Evolutionary conservation across 2,113 vertebrate species (phyloP).

Genomic region (Grammomys surdaster): DNA sequence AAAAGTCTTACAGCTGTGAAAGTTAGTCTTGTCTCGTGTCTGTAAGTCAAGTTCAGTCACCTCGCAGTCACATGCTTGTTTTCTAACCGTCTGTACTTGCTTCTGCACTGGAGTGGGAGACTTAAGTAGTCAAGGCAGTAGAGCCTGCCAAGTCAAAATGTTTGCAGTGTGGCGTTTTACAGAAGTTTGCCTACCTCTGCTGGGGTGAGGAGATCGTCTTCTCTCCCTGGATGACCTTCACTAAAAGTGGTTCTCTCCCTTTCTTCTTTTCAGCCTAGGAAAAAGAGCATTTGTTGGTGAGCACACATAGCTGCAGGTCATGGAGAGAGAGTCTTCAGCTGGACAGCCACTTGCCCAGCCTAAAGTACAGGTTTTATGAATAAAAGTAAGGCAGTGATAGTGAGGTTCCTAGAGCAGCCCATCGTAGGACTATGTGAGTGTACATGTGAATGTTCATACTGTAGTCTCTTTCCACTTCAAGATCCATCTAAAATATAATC

Average conservation of each 20-base stretch:
- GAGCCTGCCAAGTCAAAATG: not conserved
- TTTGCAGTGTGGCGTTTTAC: not conserved
- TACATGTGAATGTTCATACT: not conserved
- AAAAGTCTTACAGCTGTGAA: slow-evolving; percentile 1
- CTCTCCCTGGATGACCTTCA: not conserved
- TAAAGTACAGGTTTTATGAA: not conserved
- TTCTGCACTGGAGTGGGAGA: not conserved
- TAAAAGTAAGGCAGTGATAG: not conserved
- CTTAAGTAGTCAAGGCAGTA: not conserved
- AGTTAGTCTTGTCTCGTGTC: not conserved
- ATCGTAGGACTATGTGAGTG: not conserved
- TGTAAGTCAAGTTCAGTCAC: slow-evolving; percentile 47
- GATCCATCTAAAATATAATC: not conserved
- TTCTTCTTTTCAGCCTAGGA: not conserved
- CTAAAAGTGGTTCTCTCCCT: not conserved
- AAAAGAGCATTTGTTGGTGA: not conserved
- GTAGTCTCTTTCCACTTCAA: not conserved
- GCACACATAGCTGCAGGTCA: not conserved
- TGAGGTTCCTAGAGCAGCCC: not conserved
- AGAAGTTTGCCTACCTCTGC: not conserved
- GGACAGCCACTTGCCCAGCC: not conserved
- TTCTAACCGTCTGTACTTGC: not conserved
- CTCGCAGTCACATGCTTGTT: not conserved
- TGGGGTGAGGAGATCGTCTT: not conserved
- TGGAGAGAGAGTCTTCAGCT: not conserved